Base-by-base conservation (phyloP, 1,140 invertebrate genomes). In the Muscidifurax raptorellus region DNA sequence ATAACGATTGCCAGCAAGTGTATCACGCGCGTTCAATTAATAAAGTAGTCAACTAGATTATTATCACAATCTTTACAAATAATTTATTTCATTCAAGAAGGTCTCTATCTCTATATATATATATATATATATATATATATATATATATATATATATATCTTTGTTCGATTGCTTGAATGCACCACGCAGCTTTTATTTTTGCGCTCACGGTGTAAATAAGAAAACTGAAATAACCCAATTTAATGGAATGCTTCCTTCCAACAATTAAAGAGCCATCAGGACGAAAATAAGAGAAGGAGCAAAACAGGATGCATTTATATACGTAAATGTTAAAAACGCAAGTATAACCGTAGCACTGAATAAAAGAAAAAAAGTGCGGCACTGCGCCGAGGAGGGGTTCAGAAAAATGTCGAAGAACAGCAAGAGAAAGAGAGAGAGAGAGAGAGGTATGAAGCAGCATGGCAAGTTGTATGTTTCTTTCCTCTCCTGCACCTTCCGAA, bases 231-330 rank as follows among this genome's bases (percentile, higher is more conserved):
- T 22, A 59, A 59, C 18, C 52, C 52, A 59, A 59, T 59, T 59
- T 59, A 59, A 59, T 59, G 52, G 52, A n/a, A n/a, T 6, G 18
- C 52, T 59, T 59, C 52, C 22, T 59, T 22, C 52, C 22, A 59
- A 74, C 80, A 71, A 72, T 75, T 74, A 82, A 75, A 75, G 80
- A 27, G 80, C 82, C 86, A 77, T 30, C 83, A 47, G 13, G 22
- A 59, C 52, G 18, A 18, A 59, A 59, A 59, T 59, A 59, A 59
- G 52, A 59, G 52, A 59, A 59, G 22, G 52, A 59, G 22, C 52
- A n/a, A n/a, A 59, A 18, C 52, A 59, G 52, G 52, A 59, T 59
- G 52, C 52, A 59, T 59, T 59, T 59, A 59, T 59, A 59, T 18
- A 5, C 47, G n/a, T 18, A 47, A 47, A 47, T 47, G 44, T 47